A percentile compares a stretch with the other conserved stretches of the same genome.
Conservation (phyloP, 2,113 vertebrate genomes). For the Salvelinus alpinus region DNA sequence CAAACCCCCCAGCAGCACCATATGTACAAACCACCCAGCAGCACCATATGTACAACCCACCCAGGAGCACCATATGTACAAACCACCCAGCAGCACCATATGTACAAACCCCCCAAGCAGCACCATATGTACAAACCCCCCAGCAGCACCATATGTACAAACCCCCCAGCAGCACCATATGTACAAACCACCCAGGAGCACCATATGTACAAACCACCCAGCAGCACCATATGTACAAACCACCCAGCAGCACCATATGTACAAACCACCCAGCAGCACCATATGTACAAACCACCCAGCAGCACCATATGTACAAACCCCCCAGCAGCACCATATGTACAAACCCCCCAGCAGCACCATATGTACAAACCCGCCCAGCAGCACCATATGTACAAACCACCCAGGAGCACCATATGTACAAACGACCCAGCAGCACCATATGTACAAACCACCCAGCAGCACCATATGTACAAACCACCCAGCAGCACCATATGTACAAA, state of each 20-base stretch:
- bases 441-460: too few relatives aligned
- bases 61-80: too few relatives aligned
- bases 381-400: not conserved
- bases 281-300: too few relatives aligned
- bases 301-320: not conserved
- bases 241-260: not conserved
- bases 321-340: not conserved
- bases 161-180: not conserved
- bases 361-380: too few relatives aligned
- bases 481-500: not conserved
- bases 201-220: too few relatives aligned
- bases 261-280: not conserved
- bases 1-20: not conserved
- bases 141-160: not conserved
- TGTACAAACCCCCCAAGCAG: not conserved
- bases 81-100: too few relatives aligned
- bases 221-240: not conserved
- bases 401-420: not conserved
- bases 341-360: not conserved
- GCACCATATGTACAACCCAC: not conserved
- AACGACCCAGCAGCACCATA: not conserved
- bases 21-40: too few relatives aligned
- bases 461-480: not conserved
- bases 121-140: not conserved
- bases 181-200: not conserved